phyloP scores from a whole-genome alignment of 2,113 vertebrate genomes.

The Leuciscus idus region DNA sequence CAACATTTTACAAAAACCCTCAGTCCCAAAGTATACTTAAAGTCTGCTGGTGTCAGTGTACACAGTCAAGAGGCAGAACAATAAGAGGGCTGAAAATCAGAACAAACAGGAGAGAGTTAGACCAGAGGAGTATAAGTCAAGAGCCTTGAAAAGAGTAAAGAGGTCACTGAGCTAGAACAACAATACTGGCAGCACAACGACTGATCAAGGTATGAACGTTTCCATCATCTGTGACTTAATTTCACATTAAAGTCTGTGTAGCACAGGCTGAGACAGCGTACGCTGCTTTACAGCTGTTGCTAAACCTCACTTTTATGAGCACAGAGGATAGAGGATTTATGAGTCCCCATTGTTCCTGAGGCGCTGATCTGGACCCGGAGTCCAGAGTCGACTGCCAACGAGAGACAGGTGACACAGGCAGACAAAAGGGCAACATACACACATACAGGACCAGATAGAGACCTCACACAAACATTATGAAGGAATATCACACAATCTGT shows the following conservation, averaged over 20 bases:
- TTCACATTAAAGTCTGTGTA: neutral
- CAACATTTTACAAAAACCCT: no score
- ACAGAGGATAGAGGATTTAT: neutral
- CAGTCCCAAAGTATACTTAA: neutral
- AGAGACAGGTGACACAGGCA: constrained; percentile 60
- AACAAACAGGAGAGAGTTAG: neutral
- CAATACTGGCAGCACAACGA: neutral
- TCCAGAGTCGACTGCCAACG: constrained; percentile 78
- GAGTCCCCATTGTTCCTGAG: neutral
- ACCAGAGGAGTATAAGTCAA: neutral
- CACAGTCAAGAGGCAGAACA: neutral
- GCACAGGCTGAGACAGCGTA: neutral
- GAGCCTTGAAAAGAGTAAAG: neutral
- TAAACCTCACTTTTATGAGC: neutral
- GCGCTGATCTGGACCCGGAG: constrained; percentile 66
- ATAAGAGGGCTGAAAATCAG: neutral
- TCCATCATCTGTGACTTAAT: neutral
- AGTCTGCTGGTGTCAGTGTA: neutral
- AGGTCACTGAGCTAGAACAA: neutral
- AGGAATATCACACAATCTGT: neutral
- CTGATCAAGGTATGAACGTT: neutral
- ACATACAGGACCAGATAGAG: neutral
- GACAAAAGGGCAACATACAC: neutral
- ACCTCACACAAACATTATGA: neutral
- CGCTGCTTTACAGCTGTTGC: neutral